Evolutionary conservation across 1,140 invertebrate genomes (phyloP).

Genomic region (Parapsyche elsis): DNA sequence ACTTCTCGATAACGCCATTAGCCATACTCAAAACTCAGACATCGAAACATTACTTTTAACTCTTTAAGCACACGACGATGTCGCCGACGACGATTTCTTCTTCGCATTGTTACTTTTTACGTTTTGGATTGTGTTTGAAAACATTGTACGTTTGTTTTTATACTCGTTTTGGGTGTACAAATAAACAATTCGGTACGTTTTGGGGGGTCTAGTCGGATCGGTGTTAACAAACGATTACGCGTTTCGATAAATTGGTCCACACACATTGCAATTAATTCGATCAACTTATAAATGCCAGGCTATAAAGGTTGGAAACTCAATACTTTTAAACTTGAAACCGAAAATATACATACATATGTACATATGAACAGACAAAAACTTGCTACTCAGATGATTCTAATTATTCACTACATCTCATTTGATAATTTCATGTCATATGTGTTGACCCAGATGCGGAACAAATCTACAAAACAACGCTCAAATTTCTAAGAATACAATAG

Average conservation of each 20-base stretch:
- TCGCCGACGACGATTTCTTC: background rate
- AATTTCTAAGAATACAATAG: too few species aligned
- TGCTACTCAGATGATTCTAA: too few species aligned
- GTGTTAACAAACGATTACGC: background rate
- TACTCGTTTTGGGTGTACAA: background rate
- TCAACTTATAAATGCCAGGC: too few species aligned
- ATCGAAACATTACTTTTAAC: background rate
- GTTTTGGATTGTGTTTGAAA: background rate
- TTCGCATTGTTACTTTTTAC: background rate
- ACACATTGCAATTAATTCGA: too few species aligned
- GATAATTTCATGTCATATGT: too few species aligned
- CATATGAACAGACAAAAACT: too few species aligned
- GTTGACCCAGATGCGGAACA: too few species aligned
- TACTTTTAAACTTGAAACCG: too few species aligned
- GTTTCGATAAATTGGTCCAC: background rate
- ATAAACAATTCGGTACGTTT: background rate
- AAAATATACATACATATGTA: too few species aligned
- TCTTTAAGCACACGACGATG: background rate
- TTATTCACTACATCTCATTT: too few species aligned
- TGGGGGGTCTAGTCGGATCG: conserved; percentile 10
- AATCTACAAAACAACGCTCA: too few species aligned
- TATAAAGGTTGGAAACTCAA: too few species aligned
- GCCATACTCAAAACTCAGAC: background rate
- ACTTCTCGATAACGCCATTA: conserved; percentile 18
- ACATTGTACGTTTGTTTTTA: background rate